A percentile compares a stretch with the other conserved stretches of the same genome.
These are phyloP conservation scores for Volucella bombylans DNA, from an alignment of 2,888 invertebrate genomes.

Conservation along the genomic window DNA sequence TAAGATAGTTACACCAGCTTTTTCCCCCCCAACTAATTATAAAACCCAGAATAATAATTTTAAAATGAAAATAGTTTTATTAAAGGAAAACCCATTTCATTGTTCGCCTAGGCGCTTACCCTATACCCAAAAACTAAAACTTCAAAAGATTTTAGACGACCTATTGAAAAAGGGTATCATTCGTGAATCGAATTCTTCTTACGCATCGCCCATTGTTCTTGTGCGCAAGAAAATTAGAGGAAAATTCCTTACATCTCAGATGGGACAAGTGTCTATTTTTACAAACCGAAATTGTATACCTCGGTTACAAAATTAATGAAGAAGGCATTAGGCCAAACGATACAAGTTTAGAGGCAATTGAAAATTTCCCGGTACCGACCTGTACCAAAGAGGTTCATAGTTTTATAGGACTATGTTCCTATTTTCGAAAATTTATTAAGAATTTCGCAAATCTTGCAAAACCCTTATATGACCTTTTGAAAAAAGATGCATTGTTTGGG, in stretches of 20 bases:
- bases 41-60: no score
- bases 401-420: conserved; percentile 29
- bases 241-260: conserved; percentile 11
- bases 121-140: neutral
- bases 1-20: conserved; percentile 14
- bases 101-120: conserved; percentile 2
- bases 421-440: conserved; percentile 38
- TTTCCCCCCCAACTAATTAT: conserved; percentile 3
- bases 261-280: conserved; percentile 32
- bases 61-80: no score
- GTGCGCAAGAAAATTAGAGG: neutral
- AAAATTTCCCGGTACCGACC: conserved; percentile 11
- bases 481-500: conserved; percentile 22
- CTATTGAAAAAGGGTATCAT: neutral
- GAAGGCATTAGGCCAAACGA: conserved; percentile 23
- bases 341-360: neutral
- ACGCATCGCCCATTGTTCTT: neutral
- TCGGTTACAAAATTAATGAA: conserved; percentile 44
- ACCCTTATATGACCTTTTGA: conserved; percentile 21
- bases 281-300: conserved; percentile 26
- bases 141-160: neutral
- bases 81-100: no score
- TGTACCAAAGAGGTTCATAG: conserved; percentile 26
- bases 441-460: conserved; percentile 28
- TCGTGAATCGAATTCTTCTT: neutral